Evolutionary conservation across 1,140 invertebrate genomes (phyloP).

Genomic region (Cyclina sinensis): DNA sequence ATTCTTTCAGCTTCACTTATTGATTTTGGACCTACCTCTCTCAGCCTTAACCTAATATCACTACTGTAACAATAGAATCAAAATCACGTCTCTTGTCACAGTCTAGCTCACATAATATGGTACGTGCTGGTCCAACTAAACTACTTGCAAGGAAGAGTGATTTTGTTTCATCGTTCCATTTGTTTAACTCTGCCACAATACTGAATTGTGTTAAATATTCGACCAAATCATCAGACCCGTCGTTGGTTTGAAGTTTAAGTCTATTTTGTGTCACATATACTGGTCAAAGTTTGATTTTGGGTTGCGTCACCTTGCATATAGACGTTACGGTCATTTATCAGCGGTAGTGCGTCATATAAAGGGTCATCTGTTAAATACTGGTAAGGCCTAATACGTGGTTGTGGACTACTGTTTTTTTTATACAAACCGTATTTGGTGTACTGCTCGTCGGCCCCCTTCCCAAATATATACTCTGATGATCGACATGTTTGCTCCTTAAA

Average conservation of each 20-base stretch:
- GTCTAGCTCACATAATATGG: slow-evolving; percentile 43
- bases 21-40: slow-evolving; percentile 57
- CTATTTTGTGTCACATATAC: background rate
- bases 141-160: too few species aligned
- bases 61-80: slow-evolving; percentile 42
- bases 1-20: slow-evolving; percentile 61
- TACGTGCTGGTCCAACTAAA: slow-evolving; percentile 26
- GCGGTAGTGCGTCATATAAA: too few species aligned
- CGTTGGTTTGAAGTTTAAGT: slow-evolving; percentile 52
- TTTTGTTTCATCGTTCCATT: slow-evolving; percentile 35
- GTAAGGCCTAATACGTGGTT: too few species aligned
- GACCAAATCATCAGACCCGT: slow-evolving; percentile 38
- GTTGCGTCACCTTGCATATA: background rate
- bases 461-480: too few species aligned
- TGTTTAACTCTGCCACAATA: slow-evolving; percentile 52
- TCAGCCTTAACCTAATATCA: slow-evolving; percentile 62
- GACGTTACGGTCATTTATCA: background rate
- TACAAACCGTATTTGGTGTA: too few species aligned
- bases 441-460: too few species aligned
- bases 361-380: too few species aligned
- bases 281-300: too few species aligned
- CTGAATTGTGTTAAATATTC: slow-evolving; percentile 47
- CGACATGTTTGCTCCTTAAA: too few species aligned
- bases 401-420: too few species aligned
- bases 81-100: slow-evolving; percentile 16